Evolutionary conservation across 2,888 invertebrate genomes (phyloP).

Genomic region (Camptogramma bilineatum): DNA sequence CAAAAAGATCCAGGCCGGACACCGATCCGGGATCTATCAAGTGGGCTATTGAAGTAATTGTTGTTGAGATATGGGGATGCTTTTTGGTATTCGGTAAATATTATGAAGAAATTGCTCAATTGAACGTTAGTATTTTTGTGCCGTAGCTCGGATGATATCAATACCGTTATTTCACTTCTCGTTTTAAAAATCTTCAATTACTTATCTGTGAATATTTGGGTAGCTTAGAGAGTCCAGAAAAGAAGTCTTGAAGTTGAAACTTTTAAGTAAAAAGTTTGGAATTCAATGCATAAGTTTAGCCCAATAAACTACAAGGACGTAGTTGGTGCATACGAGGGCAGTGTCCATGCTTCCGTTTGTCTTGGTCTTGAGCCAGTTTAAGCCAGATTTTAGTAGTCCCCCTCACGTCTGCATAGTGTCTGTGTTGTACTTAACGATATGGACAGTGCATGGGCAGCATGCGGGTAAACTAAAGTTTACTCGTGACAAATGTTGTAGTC

Average conservation of each 20-base stretch:
- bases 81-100: slow-evolving; percentile 28
- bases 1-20: slow-evolving; percentile 73
- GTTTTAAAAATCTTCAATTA: not conserved
- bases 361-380: slow-evolving; percentile 46
- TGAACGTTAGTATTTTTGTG: not conserved
- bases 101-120: not conserved
- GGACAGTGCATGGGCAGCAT: slow-evolving; percentile 27
- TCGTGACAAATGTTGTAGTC: slow-evolving; percentile 21
- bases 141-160: not conserved
- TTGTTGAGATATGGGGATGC: slow-evolving; percentile 53
- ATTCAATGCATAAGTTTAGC: slow-evolving; percentile 32
- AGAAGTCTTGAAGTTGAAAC: slow-evolving; percentile 15
- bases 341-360: slow-evolving; percentile 41
- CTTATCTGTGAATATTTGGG: slow-evolving; percentile 15
- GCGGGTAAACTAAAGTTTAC: slow-evolving; percentile 26
- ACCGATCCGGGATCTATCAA: slow-evolving; percentile 70
- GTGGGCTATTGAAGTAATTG: slow-evolving; percentile 65
- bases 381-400: slow-evolving; percentile 38
- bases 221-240: slow-evolving; percentile 13
- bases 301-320: slow-evolving; percentile 32
- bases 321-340: slow-evolving; percentile 29
- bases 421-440: slow-evolving; percentile 34
- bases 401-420: slow-evolving; percentile 33
- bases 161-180: not conserved
- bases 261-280: slow-evolving; percentile 32